Evolutionary conservation across 1,140 invertebrate genomes (phyloP), one percentile per base, ranked within the genome.

Genomic region (Pseudomyrmex pallidus): DNA sequence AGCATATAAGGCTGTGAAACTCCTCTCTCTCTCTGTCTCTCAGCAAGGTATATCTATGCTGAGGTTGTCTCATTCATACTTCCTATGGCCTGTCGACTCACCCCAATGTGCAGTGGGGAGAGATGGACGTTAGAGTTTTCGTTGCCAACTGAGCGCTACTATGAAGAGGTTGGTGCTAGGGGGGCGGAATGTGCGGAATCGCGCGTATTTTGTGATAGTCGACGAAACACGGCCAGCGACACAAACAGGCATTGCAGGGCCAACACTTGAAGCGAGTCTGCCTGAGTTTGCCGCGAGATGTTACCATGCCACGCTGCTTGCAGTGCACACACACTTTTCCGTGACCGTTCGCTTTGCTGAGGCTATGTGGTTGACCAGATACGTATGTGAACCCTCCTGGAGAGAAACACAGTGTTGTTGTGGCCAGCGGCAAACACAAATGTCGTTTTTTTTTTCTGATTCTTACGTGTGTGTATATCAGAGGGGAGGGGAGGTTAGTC

Each of bases 191-290:
- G 83, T 94, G 93, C 89, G 94, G 93, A 78, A 95, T 94, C 82
- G 92, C 91, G 85, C 92, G 91, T 83, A 93, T 91, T 92, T 94
- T 91, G 89, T 95, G 94, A 91, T 92, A 95, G 89, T 95, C 94
- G 83, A 92, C 91, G 90, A 95, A 95, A 91, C 94, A 95, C 82
- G 94, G 94, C 93, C 93, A 94, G 76, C 93, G 93, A 86, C 94
- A 95, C 85, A 95, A 91, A 90, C 94, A 94, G 91, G 93, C 93
- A 93, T 95, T 94, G 91, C 94, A 95, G 92, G 93, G 90, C 93
- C 93, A 94, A 88, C 94, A 94, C 92, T 94, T 94, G 94, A 94
- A 94, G 91, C 94, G 93, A 89, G 94, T 94, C 93, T 94, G 94
- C 84, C 92, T 92, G 90, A 94, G 93, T 80, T 94, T 94, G 90